Base-by-base conservation (phyloP, 2,888 invertebrate genomes). In the Volucella bombylans region DNA sequence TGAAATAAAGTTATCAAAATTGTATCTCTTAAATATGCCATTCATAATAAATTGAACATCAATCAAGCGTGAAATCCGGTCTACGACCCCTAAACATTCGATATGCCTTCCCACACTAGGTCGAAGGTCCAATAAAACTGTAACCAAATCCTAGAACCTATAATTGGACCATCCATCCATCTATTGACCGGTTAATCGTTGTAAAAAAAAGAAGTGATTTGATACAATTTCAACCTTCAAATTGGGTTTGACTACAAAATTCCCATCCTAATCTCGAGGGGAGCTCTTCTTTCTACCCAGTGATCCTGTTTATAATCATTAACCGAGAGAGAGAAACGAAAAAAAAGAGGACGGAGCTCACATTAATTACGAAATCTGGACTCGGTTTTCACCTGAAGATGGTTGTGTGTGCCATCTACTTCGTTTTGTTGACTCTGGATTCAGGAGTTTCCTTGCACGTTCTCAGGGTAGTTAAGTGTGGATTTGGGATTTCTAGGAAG, bases 281-380 rank as follows among this genome's bases (percentile, higher is more conserved):
- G 78, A 71, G 71, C 65, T 69, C 52, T 62, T 41, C 47, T 39
- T 43, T 49, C 45, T 50, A 8, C 23, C 10, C 54, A 43, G 57
- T 23, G 18, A 15, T n/a, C 12, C 2, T 12, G 45, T 38, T 71
- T 31, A 50, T 52, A 64, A 74, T 74, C 73, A 73, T 79, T 83
- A 73, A 82, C 39, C 31, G 31, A 31, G 31, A 6, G 31, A 31
- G 31, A 31, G 52, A 49, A 8, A 43, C 15, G 18, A 18, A 59
- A 15, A 14, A 47, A 74, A n/a, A 38, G 45, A 41, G 49, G 43
- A 73, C 15, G 41, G 18, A 50, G 62, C 80, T 47, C 38, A 74
- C 74, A 80, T 80, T 83, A 83, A 83, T 80, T 80, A 80, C 74
- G 39, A 67, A 83, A 80, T 80, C 74, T 83, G 43, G 71, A 73